Percentiles rank a stretch among this genome's conserved stretches.
These are phyloP conservation scores for Athetis lepigone DNA, from an alignment of 2,888 invertebrate species.

Conservation along the genomic window DNA sequence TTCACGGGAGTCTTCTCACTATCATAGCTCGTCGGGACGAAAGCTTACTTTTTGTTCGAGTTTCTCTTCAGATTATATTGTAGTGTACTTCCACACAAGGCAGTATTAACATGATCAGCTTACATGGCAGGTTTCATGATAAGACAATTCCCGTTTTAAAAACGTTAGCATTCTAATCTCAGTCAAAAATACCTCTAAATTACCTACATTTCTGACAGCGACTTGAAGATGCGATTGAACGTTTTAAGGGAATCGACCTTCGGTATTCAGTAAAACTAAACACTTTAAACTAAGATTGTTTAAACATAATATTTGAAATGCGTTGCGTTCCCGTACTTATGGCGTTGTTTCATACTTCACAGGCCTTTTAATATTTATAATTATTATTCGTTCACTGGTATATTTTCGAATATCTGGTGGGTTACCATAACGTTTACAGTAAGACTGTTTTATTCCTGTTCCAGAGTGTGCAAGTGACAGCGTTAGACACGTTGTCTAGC, in stretches of 20 bases:
- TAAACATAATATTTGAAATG: constrained; percentile 25
- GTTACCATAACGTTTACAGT: too few species aligned
- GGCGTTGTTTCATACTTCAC: constrained; percentile 16
- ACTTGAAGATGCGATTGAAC: not conserved
- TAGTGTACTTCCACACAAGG: constrained; percentile 45
- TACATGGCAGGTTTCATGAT: constrained; percentile 2
- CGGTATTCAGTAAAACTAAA: constrained; percentile 20
- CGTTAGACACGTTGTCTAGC: too few species aligned
- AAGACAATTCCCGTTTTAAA: not conserved
- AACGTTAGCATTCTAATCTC: not conserved
- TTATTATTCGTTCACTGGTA: not conserved
- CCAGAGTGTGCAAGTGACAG: too few species aligned
- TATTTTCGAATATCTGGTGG: not conserved
- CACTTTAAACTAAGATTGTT: constrained; percentile 31
- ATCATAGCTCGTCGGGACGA: too few species aligned
- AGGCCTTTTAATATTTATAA: too few species aligned
- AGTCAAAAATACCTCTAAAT: not conserved
- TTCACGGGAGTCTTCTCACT: too few species aligned
- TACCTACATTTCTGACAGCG: not conserved
- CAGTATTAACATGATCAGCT: constrained; percentile 35
- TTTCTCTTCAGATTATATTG: not conserved
- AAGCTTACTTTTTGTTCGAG: too few species aligned
- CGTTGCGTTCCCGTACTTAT: constrained; percentile 20
- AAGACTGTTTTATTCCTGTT: too few species aligned
- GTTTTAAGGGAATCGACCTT: not conserved